A percentile compares a stretch with the other conserved stretches of the same genome.
Evolutionary conservation across 92 coral and sea anemone species (phyloP).

Genomic region (Phenganax marumi): DNA sequence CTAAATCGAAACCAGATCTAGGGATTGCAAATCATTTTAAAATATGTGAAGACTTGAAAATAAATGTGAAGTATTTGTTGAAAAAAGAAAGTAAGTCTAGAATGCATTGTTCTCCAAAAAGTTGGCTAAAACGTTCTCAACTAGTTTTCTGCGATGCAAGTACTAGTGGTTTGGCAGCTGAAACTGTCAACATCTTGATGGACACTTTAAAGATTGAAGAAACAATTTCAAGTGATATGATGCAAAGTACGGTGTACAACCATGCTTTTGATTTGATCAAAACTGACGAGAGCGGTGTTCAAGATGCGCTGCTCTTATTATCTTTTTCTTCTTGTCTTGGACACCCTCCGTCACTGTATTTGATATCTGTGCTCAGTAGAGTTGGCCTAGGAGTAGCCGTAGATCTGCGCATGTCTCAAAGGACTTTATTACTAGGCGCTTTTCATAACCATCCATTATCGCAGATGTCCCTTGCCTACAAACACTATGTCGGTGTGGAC

Average conservation of each 20-base stretch:
- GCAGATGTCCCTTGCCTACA: slow-evolving; percentile 89
- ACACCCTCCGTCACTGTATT: slow-evolving; percentile 58
- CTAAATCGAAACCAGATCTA: slow-evolving; percentile 15
- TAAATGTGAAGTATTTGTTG: background rate
- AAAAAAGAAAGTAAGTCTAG: background rate
- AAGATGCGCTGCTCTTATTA: slow-evolving; percentile 54
- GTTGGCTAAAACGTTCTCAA: background rate
- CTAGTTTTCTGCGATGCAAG: slow-evolving; percentile 5
- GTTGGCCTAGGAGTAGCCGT: slow-evolving; percentile 62
- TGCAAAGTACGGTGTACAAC: slow-evolving; percentile 5
- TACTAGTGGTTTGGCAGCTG: slow-evolving; percentile 7
- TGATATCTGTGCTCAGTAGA: slow-evolving; percentile 56
- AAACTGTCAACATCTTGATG: slow-evolving; percentile 10
- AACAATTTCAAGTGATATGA: background rate
- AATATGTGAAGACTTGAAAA: slow-evolving; percentile 12
- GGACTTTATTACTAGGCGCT: slow-evolving; percentile 59
- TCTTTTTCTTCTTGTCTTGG: slow-evolving; percentile 70
- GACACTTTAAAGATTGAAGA: background rate
- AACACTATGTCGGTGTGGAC: slow-evolving; percentile 77
- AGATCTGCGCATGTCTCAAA: slow-evolving; percentile 3
- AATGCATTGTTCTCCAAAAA: background rate
- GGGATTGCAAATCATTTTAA: slow-evolving; percentile 26
- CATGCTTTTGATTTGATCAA: slow-evolving; percentile 29
- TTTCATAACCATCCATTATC: slow-evolving; percentile 71
- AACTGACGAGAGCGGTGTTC: slow-evolving; percentile 19